Conservation (phyloP, 1,140 invertebrate genomes). For the Telenomus remus region DNA sequence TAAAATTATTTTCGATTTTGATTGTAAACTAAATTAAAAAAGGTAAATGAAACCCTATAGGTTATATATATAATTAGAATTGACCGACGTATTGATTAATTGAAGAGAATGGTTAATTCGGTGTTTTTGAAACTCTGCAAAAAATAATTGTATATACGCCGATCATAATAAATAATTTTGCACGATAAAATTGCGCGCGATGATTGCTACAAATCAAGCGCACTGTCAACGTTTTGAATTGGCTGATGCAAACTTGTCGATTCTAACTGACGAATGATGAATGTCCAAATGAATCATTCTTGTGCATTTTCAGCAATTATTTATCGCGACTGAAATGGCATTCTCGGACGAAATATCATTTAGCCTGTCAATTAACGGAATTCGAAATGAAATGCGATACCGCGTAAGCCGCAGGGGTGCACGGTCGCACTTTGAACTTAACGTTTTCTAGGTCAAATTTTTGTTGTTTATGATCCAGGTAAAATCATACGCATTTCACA, state of each 20-base stretch:
- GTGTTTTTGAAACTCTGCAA: too few species aligned
- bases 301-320: conserved; percentile 30
- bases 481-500: conserved; percentile 11
- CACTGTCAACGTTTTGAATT: conserved; percentile 2
- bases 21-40: too few species aligned
- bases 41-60: too few species aligned
- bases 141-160: conserved; percentile 1
- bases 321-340: conserved; percentile 2
- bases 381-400: conserved; percentile 14
- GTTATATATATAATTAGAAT: too few species aligned
- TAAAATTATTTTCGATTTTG: too few species aligned
- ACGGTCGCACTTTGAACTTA: conserved; percentile 14
- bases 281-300: conserved; percentile 38
- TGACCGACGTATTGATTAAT: too few species aligned
- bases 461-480: conserved; percentile 21
- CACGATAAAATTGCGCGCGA: background rate
- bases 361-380: conserved; percentile 23
- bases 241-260: conserved; percentile 12
- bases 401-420: background rate
- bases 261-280: conserved; percentile 13
- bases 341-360: conserved; percentile 20
- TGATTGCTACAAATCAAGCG: conserved; percentile 14
- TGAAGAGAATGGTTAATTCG: too few species aligned
- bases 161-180: conserved; percentile 4
- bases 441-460: conserved; percentile 28